Base-by-base conservation (phyloP, 2,113 vertebrate genomes). In the Elephas maximus region DNA sequence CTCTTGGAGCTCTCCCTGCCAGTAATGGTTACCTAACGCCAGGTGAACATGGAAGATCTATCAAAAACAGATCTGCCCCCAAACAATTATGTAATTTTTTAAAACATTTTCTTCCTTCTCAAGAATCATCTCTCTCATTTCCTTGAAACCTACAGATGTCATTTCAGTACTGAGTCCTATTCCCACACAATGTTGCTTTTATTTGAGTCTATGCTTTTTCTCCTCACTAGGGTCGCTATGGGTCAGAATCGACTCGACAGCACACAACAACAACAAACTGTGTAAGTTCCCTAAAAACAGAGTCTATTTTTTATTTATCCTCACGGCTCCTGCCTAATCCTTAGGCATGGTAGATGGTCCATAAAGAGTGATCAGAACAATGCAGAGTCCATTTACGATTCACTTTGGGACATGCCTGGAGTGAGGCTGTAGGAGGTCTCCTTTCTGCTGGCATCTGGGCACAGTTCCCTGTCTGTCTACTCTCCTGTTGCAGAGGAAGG, bases 41-140 rank as follows among this genome's bases (percentile, higher is more conserved):
- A 2, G 8, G 24, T 3, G 24, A 33, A 24, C 44, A 4, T 14
- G 69, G 2, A 23, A 44, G 30, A 48, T 8, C 62, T 62, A 11
- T 24, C 30, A 23, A 21, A 73, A 10, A 37, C 41, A 4, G 0
- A 2, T 6, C n/a, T 9, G 20, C 76, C 10, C 2, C 3, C 20
- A 62, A 2, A 41, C 37, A 4, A 0, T 1, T 5, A 4, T 0
- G 0, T 6, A 8, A 24, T 37, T 26, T 14, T 14, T 12, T 24
- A 2, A 0, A 15, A 57, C 53, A 57, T 57, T 7, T 18, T 11
- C 10, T 51, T 67, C 71, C 26, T 41, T 11, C 21, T 65, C 67
- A 15, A 23, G n/a, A 44, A 37, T 53, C 2, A 0, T 6, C 15
- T 78, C 17, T 37, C 8, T 2, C 41, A 81, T 17, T 57, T 14